phyloP scores from a whole-genome alignment of 2,797 vertebrate species.

The Delichon dasypus region DNA sequence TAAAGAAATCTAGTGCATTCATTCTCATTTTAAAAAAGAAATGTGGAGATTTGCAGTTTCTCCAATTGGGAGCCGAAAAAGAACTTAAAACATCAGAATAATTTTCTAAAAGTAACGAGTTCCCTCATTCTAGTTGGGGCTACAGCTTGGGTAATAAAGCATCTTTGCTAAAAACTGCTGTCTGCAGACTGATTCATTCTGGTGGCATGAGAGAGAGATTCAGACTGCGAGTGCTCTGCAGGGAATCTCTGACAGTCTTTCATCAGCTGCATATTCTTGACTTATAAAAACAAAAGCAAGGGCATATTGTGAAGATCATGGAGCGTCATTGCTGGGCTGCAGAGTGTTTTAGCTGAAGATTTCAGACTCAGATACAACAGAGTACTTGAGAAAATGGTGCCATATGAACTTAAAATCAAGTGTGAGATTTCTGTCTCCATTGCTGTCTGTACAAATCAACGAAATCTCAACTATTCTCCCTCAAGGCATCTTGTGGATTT shows the following conservation, averaged over 20 bases:
- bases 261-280: slow-evolving; percentile 54
- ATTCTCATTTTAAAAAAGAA: slow-evolving; percentile 41
- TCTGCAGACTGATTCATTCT: slow-evolving; percentile 46
- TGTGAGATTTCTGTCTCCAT: slow-evolving; percentile 46
- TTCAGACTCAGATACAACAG: not conserved
- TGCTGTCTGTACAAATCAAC: slow-evolving; percentile 31
- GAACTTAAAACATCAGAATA: slow-evolving; percentile 47
- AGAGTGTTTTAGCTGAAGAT: slow-evolving; percentile 24
- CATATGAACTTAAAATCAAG: slow-evolving; percentile 13
- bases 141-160: slow-evolving; percentile 30
- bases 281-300: slow-evolving; percentile 62
- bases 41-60: slow-evolving; percentile 20
- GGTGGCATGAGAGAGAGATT: slow-evolving; percentile 37
- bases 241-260: slow-evolving; percentile 56
- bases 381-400: not conserved
- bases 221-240: slow-evolving; percentile 31
- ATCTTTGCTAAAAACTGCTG: slow-evolving; percentile 38
- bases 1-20: slow-evolving; percentile 26
- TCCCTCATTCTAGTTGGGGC: slow-evolving; percentile 13
- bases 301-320: slow-evolving; percentile 30
- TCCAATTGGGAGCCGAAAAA: slow-evolving; percentile 23
- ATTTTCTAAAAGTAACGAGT: slow-evolving; percentile 61
- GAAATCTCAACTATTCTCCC: slow-evolving; percentile 40
- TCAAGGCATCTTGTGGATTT: slow-evolving; percentile 4
- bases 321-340: not conserved